Evolutionary conservation across 1,140 invertebrate species (phyloP).

Genomic region (Antheraea mylitta): DNA sequence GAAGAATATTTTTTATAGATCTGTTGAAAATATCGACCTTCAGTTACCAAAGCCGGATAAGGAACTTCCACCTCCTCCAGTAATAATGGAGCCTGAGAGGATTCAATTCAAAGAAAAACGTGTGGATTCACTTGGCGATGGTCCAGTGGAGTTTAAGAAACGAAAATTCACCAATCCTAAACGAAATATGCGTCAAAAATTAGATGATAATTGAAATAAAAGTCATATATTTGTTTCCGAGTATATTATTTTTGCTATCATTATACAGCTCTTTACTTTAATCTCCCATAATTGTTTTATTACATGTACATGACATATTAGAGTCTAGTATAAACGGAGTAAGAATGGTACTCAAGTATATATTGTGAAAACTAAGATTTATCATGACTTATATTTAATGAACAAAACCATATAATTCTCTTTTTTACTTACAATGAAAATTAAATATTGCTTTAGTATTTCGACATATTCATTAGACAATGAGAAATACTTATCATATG

Average conservation of each 20-base stretch:
- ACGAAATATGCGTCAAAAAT: constrained; percentile 80
- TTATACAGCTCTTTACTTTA: background rate
- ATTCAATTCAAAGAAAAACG: constrained; percentile 60
- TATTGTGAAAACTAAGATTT: no score
- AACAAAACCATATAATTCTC: no score
- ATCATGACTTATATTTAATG: no score
- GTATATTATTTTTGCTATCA: background rate
- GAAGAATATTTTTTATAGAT: constrained; percentile 23
- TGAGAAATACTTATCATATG: no score
- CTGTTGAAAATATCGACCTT: constrained; percentile 46
- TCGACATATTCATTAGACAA: no score
- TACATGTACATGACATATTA: no score
- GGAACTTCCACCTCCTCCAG: constrained; percentile 52
- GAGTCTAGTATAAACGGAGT: no score
- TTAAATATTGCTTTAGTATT: no score
- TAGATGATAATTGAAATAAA: constrained; percentile 77
- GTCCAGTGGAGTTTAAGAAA: constrained; percentile 81
- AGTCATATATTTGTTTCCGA: constrained; percentile 11
- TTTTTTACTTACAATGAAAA: no score
- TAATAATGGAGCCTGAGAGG: constrained; percentile 49
- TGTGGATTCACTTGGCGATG: constrained; percentile 60
- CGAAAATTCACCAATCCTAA: constrained; percentile 80
- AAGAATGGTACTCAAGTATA: no score
- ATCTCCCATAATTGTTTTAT: background rate
- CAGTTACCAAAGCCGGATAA: constrained; percentile 57